Percentiles rank a stretch among this genome's conserved stretches.
phyloP scores from a whole-genome alignment of 2,888 invertebrate genomes.

The Nasonia oneida region DNA sequence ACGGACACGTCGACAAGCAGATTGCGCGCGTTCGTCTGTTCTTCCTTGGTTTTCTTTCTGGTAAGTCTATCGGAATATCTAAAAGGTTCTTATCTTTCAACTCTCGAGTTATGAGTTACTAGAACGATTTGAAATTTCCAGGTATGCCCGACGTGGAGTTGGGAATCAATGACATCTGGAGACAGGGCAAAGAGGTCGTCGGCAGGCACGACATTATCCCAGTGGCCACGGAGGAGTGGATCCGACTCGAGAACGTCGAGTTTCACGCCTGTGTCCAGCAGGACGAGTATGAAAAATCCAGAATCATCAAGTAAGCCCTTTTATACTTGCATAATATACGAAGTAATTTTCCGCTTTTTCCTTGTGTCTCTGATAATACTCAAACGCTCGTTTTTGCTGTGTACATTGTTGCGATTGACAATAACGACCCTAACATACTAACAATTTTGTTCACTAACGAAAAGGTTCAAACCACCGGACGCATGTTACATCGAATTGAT shows the following conservation, averaged over 20 bases:
- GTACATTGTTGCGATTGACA: neutral
- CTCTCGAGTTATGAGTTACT: too few relatives aligned
- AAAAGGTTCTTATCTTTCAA: too few relatives aligned
- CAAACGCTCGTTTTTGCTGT: neutral
- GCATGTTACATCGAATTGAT: conserved; percentile 98
- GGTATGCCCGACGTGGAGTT: conserved; percentile 98
- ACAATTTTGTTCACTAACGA: conserved; percentile 62
- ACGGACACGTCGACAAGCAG: conserved; percentile 92
- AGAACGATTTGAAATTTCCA: conserved; percentile 68
- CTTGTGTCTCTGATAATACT: neutral
- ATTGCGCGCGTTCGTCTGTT: conserved; percentile 97
- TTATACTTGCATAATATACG: neutral
- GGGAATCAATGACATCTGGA: conserved; percentile 97
- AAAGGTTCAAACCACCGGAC: conserved; percentile 96
- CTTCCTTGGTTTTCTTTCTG: conserved; percentile 97
- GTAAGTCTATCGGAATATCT: conserved; percentile 76
- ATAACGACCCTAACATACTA: conserved; percentile 15
- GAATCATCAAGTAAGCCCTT: conserved; percentile 89
- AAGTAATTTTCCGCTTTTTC: neutral
- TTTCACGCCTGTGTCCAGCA: conserved; percentile 97
- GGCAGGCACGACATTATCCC: conserved; percentile 99
- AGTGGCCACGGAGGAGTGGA: conserved; percentile 99
- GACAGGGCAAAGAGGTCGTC: conserved; percentile 99
- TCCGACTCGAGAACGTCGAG: conserved; percentile 95
- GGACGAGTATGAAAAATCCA: conserved; percentile 91